These are phyloP conservation scores for Patiria miniata DNA, from an alignment of 35 echinoderm and acorn worm genomes.

Conservation along the genomic window DNA sequence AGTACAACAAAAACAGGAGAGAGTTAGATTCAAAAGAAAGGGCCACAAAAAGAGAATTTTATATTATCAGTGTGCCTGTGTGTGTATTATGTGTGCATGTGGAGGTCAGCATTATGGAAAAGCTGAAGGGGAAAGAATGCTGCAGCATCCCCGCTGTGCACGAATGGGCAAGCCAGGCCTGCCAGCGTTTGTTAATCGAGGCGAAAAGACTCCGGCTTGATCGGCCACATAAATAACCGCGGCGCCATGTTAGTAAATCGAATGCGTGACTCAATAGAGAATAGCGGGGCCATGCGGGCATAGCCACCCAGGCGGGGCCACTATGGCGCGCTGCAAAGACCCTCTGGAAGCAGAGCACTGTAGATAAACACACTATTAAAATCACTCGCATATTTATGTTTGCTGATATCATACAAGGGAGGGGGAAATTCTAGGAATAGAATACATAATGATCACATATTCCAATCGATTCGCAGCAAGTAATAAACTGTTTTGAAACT, in stretches of 20 bases:
- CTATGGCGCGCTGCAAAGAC: neutral
- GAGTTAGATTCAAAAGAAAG: conserved; percentile 7
- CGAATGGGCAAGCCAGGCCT: neutral
- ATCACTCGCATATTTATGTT: too few relatives aligned
- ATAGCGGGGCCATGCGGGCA: conserved; percentile 25
- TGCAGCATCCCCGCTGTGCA: conserved; percentile 3
- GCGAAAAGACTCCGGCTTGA: conserved; percentile 43
- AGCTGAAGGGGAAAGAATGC: neutral
- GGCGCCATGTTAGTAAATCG: conserved; percentile 77
- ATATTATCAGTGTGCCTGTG: neutral
- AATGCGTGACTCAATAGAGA: conserved; percentile 66
- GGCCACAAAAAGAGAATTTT: neutral
- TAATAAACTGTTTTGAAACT: too few relatives aligned
- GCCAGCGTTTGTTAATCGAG: conserved; percentile 53
- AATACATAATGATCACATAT: too few relatives aligned
- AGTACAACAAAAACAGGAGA: conserved; percentile 35
- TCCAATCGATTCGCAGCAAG: too few relatives aligned
- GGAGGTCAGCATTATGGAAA: conserved; percentile 17
- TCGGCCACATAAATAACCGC: conserved; percentile 66
- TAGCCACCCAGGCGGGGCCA: conserved; percentile 9
- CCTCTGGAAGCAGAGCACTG: too few relatives aligned
- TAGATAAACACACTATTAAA: too few relatives aligned
- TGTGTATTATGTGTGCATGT: too few relatives aligned
- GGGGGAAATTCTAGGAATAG: too few relatives aligned
- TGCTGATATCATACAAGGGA: too few relatives aligned